Conservation (phyloP, 2,888 invertebrate species). For the Drosophila quasianomalipes region DNA sequence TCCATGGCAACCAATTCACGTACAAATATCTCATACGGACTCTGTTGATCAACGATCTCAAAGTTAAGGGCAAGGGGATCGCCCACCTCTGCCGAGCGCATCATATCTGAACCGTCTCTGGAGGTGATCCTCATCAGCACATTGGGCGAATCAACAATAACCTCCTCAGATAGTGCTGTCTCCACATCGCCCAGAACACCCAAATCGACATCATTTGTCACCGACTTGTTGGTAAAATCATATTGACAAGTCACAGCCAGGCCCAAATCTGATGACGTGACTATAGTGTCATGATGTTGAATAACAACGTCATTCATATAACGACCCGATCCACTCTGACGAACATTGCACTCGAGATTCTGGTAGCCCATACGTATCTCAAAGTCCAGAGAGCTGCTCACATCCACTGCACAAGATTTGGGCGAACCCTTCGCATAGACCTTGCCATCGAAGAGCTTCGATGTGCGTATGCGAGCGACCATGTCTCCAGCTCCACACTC, state of each 20-base stretch:
- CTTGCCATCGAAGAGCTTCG: slow-evolving; percentile 96
- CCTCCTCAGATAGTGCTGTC: slow-evolving; percentile 94
- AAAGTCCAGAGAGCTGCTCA: slow-evolving; percentile 94
- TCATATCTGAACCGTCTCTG: slow-evolving; percentile 92
- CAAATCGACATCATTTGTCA: slow-evolving; percentile 95
- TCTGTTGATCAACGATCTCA: slow-evolving; percentile 95
- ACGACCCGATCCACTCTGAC: slow-evolving; percentile 92
- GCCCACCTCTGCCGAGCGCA: slow-evolving; percentile 95
- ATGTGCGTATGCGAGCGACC: slow-evolving; percentile 96
- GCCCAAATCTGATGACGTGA: slow-evolving; percentile 96
- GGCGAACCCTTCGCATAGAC: slow-evolving; percentile 97
- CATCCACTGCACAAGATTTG: slow-evolving; percentile 95
- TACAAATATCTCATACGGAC: slow-evolving; percentile 97
- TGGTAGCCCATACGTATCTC: slow-evolving; percentile 96
- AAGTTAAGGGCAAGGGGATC: slow-evolving; percentile 95
- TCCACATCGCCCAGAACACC: slow-evolving; percentile 95
- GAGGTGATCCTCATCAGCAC: slow-evolving; percentile 97
- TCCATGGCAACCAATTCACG: slow-evolving; percentile 97
- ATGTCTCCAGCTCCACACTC: slow-evolving; percentile 96
- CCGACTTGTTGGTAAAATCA: slow-evolving; percentile 96
- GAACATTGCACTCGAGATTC: slow-evolving; percentile 95
- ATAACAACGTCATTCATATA: slow-evolving; percentile 96
- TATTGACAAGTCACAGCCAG: slow-evolving; percentile 97
- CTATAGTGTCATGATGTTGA: slow-evolving; percentile 97
- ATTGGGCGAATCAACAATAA: slow-evolving; percentile 96